Evolutionary conservation across 2,888 invertebrate genomes (phyloP).

Genomic region (Xylophagus ater): DNA sequence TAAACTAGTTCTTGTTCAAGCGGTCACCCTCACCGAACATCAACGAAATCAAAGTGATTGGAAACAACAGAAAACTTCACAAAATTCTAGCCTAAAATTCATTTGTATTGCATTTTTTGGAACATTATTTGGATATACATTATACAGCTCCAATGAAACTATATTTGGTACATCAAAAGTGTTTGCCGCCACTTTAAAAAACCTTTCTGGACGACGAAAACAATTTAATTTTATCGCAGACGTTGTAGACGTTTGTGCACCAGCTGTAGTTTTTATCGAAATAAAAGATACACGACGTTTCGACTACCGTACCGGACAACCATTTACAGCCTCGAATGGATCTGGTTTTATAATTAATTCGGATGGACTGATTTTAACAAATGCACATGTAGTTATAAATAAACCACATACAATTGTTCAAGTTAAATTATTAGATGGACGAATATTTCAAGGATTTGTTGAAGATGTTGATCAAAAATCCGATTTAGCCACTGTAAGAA

Average conservation of each 20-base stretch:
- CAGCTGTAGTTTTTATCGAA: constrained; percentile 84
- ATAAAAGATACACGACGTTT: constrained; percentile 62
- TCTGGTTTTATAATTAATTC: constrained; percentile 83
- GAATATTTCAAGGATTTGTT: constrained; percentile 58
- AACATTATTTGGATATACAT: constrained; percentile 1
- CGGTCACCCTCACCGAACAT: not conserved
- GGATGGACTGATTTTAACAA: constrained; percentile 83
- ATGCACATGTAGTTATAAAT: constrained; percentile 89
- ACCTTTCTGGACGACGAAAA: constrained; percentile 42
- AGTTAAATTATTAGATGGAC: constrained; percentile 60
- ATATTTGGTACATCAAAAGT: not conserved
- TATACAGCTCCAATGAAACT: not conserved
- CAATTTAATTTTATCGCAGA: constrained; percentile 84
- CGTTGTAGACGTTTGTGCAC: constrained; percentile 73
- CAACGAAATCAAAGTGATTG: constrained; percentile 1
- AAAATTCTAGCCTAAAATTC: no score
- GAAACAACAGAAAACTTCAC: not conserved
- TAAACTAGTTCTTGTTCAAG: not conserved
- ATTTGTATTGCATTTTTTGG: no score
- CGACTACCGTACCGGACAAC: constrained; percentile 57
- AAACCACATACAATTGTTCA: constrained; percentile 58
- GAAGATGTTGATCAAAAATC: constrained; percentile 76
- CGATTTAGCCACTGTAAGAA: constrained; percentile 78
- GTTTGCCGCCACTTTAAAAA: not conserved
- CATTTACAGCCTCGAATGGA: constrained; percentile 66